Evolutionary conservation across 2,113 vertebrate genomes (phyloP), one percentile per base, ranked within the genome.

Genomic region (Cinclus cinclus): DNA sequence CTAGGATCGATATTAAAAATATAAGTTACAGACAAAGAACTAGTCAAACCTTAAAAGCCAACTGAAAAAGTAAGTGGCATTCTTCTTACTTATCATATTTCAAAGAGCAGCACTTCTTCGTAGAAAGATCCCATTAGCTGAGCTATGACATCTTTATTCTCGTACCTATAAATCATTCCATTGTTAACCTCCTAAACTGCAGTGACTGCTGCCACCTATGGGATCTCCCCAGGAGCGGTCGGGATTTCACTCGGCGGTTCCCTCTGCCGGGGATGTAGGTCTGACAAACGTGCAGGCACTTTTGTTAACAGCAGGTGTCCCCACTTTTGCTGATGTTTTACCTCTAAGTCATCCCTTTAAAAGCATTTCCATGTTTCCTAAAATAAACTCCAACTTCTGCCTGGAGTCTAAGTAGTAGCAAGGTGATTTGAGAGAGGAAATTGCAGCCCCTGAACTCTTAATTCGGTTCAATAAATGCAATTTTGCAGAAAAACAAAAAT

Each of bases 171-270:
- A 94, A 95, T 37, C 94, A 28, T 60, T 89, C 95, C 96, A 97
- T 98, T 98, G 98, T 97, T 97, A 94, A 23, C 73, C 64, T 80
- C 91, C 70, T 47, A 99, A 99, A 98, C 91, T 27, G 97, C 96
- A 98, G 98, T 93, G 97, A 97, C 98, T 98, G 98, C 99, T 99
- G 98, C 99, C 99, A 99, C 98, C 99, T 98, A 97, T 97, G 97
- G 99, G 98, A 92, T 65, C 58, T 58, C 63, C 15, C 11, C 30
- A 39, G 92, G 63, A 97, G 96, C 75, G 87, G 94, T 39, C 76
- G 70, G 76, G 41, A 65, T 59, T 69, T 58, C 39, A 95, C 96
- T 97, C 95, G 13, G 88, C 86, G 70, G 92, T 93, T 96, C 96
- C 97, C 97, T 96, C 97, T 97, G 41, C 62, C 91, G 97, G 95